Evolutionary conservation across 1,140 invertebrate species (phyloP), one percentile per base, ranked within the genome.

Genomic region (Aphis gossypii): DNA sequence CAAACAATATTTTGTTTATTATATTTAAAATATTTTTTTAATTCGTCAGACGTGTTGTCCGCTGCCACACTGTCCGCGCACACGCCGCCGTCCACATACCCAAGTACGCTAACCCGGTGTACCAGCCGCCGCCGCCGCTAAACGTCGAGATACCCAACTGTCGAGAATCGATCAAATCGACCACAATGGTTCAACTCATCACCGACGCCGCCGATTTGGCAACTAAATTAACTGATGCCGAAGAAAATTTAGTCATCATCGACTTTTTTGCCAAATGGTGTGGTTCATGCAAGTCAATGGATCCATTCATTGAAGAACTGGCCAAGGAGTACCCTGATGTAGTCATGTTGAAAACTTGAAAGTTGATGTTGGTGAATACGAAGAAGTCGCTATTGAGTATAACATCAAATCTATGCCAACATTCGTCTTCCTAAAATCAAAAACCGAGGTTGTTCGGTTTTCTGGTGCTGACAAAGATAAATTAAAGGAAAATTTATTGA

Each of bases 241-340:
- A 97, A 30, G 96, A 96, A 35, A 98, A 97, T 95, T 95, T 99
- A 94, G 97, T 99, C 46, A 97, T 99, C 44, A 97, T 99, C 93
- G 98, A 99, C 95, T 98, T 98, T 95, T 97, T 96, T 95, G 97
- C 97, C 6, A 96, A 96, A 91, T 98, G 98, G 98, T 98, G 98
- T 95, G 98, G 98, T 1, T 99, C 99, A 23, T 99, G 99, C 96
- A 98, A 98, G 95, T 96, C 97, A 95, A 99, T 99, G 95, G 96
- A 97, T 14, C 99, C 99, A 14, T 97, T 97, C 94, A 95, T 98
- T 83, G 97, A 97, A 94, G 95, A 96, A 95, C 94, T 96, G 94
- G 93, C 95, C 18, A 94, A 95, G 94, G 95, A 95, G 92, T 95
- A 94, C 93, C 94, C 94, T 8, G 95, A 97, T 94, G 96, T 97